Evolutionary conservation across 2,113 vertebrate species (phyloP), one percentile per base, ranked within the genome.

Genomic region (Apteryx owenii): DNA sequence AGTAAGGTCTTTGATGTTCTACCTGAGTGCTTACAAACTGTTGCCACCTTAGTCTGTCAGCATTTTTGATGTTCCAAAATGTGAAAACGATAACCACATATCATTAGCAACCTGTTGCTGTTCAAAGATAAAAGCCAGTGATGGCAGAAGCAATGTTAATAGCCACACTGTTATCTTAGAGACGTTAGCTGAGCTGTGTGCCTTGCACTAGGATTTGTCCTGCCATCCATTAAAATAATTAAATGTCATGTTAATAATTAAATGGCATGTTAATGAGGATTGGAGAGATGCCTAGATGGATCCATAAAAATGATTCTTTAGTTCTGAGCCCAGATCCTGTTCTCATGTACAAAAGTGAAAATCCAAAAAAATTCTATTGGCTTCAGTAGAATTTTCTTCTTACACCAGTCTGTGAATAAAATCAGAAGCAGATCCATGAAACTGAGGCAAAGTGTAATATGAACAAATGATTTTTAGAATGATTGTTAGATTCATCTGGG

Each of bases 51-150:
- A 85, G 70, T 88, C 88, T 92, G 64, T 71, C 95, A 96, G 86
- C 82, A 78, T 95, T 96, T 97, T 95, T 96, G 94, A 94, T 91
- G 92, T 95, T 93, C 92, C 90, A 89, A 95, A 95, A 95, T 29
- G 94, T 93, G 85, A 89, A 94, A 95, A 95, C 1, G 50, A 77
- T 96, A 96, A 95, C 91, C 70, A 82, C 15, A 21, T 94, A 73
- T 86, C 94, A 82, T 94, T 96, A 94, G 64, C 82, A 95, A 62
- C 94, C 96, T 94, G 90, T 94, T 90, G 90, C 60, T 96, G 75
- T 75, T 91, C 76, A 60, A 51, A 95, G 95, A 96, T 87, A 90
- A 97, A 95, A 90, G 69, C 7, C 68, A 33, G 61, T 2, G 66
- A 73, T 46, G 90, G 78, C 72, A 86, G 78, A 62, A 90, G 79